Base-by-base conservation (phyloP, 2,113 vertebrate species). In the Amazona guildingii region DNA sequence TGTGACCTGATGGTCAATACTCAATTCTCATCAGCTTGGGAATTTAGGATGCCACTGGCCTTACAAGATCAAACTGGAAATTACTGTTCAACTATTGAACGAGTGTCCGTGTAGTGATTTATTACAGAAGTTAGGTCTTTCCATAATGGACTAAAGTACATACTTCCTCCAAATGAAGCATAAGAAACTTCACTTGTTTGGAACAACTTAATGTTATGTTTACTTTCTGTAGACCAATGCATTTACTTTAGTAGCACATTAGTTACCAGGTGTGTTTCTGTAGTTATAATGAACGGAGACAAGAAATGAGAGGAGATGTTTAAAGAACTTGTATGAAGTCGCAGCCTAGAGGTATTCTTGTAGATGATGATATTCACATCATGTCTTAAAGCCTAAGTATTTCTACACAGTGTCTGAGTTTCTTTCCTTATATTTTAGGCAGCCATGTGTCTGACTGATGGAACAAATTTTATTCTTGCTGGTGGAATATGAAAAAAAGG, bases 111-210 rank as follows among this genome's bases (percentile, higher is more conserved):
- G 62, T 57, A 57, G 18, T 52, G 31, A 54, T 57, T 28, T n/a
- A 28, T 37, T 59, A 52, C 68, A 72, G 31, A 79, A 76, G 11
- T 52, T 51, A 49, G 11, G 6, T 80, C 23, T 55, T 86, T 90
- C 68, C 0, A 1, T 20, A 69, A 54, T 27, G 23, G n/a, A 9
- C 33, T 44, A 20, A 55, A 62, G 28, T 51, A 54, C 0, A 0
- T 41, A 55, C 44, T 55, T 5, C 21, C 16, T 94, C 29, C 27
- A 79, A 82, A 79, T 12, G 7, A 64, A 29, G 31, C 2, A 16
- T 9, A 54, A 39, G 51, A 70, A 75, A 70, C 12, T 62, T 77
- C 11, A 31, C 28, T 31, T 68, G 5, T 83, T 83, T 77, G 19
- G n/a, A 77, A 48, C 10, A 80, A 44, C 2, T 48, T 69, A 43